Evolutionary conservation across 2,888 invertebrate genomes (phyloP).

Genomic region (Apamea epomidion): DNA sequence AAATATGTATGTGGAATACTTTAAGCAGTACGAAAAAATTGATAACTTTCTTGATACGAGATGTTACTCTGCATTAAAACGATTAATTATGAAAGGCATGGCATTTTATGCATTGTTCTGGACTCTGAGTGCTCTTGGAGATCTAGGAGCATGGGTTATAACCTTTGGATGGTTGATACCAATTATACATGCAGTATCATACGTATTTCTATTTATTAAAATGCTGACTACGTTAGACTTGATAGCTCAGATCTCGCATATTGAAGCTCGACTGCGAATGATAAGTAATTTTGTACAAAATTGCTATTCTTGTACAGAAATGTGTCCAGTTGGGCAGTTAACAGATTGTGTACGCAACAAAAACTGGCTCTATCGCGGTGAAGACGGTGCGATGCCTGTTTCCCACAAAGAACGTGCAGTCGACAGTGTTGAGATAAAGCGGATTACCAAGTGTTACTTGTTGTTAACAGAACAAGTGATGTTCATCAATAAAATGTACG

Average conservation of each 20-base stretch:
- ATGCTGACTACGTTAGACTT: slow-evolving; percentile 80
- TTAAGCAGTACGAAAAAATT: slow-evolving; percentile 76
- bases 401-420: slow-evolving; percentile 38
- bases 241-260: slow-evolving; percentile 78
- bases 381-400: slow-evolving; percentile 20
- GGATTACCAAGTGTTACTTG: slow-evolving; percentile 79
- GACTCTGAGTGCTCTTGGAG: slow-evolving; percentile 71
- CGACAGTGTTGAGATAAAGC: slow-evolving; percentile 68
- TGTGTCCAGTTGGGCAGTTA: slow-evolving; percentile 52
- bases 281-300: slow-evolving; percentile 74
- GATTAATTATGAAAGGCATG: slow-evolving; percentile 70
- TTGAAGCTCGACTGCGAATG: slow-evolving; percentile 76
- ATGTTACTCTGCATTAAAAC: slow-evolving; percentile 69
- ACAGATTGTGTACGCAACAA: slow-evolving; percentile 69
- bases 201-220: slow-evolving; percentile 81
- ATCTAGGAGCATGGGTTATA: slow-evolving; percentile 76
- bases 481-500: slow-evolving; percentile 82
- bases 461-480: slow-evolving; percentile 79
- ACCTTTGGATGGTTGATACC: slow-evolving; percentile 73
- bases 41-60: slow-evolving; percentile 75
- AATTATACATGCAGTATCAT: slow-evolving; percentile 70
- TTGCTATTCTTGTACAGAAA: slow-evolving; percentile 65
- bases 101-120: slow-evolving; percentile 72
- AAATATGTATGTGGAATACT: slow-evolving; percentile 75
- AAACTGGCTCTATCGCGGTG: slow-evolving; percentile 72